Percentiles rank a stretch among this genome's conserved stretches.
These are phyloP conservation scores for Ceratitis capitata DNA, from an alignment of 1,140 invertebrate genomes.

Conservation along the genomic window DNA sequence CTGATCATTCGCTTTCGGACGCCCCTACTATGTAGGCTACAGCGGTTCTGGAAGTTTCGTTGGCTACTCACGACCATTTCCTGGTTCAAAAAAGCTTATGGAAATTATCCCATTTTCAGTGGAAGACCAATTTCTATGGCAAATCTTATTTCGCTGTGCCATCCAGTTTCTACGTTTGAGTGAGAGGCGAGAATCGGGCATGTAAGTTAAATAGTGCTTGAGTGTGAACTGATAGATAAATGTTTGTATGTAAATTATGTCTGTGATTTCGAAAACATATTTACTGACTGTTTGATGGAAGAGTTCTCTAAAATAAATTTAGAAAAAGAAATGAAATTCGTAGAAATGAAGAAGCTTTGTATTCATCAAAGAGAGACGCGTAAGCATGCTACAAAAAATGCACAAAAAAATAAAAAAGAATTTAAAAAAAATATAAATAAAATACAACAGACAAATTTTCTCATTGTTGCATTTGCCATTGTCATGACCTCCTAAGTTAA, in stretches of 20 bases:
- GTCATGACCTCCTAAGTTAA: neutral
- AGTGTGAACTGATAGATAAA: no score
- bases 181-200: neutral
- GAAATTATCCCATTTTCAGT: neutral
- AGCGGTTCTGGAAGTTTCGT: slow-evolving; percentile 9
- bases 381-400: neutral
- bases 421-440: neutral
- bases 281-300: no score
- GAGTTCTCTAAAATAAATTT: no score
- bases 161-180: slow-evolving; percentile 26
- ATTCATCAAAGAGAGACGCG: no score
- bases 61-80: neutral
- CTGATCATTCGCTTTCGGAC: neutral
- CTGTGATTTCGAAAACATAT: no score
- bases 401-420: neutral
- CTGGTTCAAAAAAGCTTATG: neutral
- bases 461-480: slow-evolving; percentile 2
- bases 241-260: neutral
- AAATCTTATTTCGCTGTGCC: neutral
- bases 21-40: neutral
- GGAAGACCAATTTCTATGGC: neutral
- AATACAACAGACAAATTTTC: neutral
- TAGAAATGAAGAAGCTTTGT: neutral
- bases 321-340: no score
- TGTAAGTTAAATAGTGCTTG: no score